Conservation (phyloP, 2,113 vertebrate genomes). For the Prietella phreatophila region DNA sequence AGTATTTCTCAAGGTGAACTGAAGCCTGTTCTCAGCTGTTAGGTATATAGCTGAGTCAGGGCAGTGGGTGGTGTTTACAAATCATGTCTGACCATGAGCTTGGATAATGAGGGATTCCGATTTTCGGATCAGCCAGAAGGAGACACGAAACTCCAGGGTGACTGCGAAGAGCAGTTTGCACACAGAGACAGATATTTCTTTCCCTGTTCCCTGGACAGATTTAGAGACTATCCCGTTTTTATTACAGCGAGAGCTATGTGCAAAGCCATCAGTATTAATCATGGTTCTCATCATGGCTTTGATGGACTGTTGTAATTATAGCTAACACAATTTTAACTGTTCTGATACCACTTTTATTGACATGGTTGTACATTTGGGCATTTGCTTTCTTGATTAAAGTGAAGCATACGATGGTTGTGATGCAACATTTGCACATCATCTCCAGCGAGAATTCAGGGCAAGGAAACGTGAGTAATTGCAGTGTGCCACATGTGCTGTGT, state of each 20-base stretch:
- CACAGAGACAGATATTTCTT: not conserved
- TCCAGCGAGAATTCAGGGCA: not conserved
- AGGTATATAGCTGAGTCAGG: not conserved
- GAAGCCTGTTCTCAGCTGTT: not conserved
- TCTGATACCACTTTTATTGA: not conserved
- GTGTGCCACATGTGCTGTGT: not conserved
- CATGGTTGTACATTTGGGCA: not conserved
- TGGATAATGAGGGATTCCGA: slow-evolving; percentile 36
- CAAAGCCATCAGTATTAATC: slow-evolving; percentile 41
- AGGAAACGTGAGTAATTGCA: not conserved
- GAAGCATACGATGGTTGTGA: not conserved
- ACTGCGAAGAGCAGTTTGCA: not conserved
- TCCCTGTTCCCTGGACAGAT: not conserved
- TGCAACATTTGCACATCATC: not conserved
- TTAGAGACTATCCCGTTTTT: slow-evolving; percentile 39
- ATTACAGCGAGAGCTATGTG: slow-evolving; percentile 34
- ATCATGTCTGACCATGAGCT: slow-evolving; percentile 13
- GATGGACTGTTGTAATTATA: not conserved
- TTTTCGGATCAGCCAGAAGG: slow-evolving; percentile 34
- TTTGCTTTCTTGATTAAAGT: not conserved
- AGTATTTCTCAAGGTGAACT: not conserved
- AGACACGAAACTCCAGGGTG: not conserved
- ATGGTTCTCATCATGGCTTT: not conserved
- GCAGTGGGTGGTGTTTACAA: slow-evolving; percentile 18
- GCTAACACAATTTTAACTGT: not conserved